Evolutionary conservation across 2,113 vertebrate genomes (phyloP).

Genomic region (Prionailurus bengalensis): DNA sequence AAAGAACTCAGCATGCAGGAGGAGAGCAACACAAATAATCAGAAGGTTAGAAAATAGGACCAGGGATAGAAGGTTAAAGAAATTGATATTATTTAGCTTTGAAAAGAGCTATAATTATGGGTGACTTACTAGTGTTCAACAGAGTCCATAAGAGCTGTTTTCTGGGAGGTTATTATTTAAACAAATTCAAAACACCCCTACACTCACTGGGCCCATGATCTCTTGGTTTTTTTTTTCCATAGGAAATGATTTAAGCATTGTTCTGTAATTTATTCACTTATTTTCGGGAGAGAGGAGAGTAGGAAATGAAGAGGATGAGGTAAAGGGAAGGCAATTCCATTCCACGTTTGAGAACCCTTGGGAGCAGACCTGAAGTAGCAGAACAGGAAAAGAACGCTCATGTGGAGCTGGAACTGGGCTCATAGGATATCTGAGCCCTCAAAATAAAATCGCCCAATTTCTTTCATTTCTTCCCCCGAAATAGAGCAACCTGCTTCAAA

Average conservation of each 20-base stretch:
- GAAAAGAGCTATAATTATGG: conserved; percentile 11
- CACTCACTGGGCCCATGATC: background rate
- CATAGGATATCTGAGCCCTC: background rate
- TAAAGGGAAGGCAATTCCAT: background rate
- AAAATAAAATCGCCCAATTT: background rate
- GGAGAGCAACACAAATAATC: conserved; percentile 22
- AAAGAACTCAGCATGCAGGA: conserved; percentile 20
- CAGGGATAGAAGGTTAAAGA: conserved; percentile 19
- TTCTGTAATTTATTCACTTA: background rate
- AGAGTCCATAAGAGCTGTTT: background rate
- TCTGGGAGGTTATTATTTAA: background rate
- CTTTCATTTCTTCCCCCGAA: background rate
- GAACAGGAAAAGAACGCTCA: background rate
- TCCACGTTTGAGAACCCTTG: background rate
- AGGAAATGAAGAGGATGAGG: background rate
- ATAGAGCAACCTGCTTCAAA: background rate
- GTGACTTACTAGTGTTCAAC: background rate
- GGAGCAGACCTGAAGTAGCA: background rate
- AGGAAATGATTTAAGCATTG: background rate
- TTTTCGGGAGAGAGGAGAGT: background rate
- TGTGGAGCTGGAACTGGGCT: background rate
- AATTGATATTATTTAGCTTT: conserved; percentile 50
- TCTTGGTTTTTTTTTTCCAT: background rate
- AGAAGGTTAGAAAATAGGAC: background rate
- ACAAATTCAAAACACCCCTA: background rate